A percentile compares a stretch with the other conserved stretches of the same genome.
These are phyloP conservation scores for Altica lythri DNA, from an alignment of 2,888 invertebrate genomes.

Conservation along the genomic window DNA sequence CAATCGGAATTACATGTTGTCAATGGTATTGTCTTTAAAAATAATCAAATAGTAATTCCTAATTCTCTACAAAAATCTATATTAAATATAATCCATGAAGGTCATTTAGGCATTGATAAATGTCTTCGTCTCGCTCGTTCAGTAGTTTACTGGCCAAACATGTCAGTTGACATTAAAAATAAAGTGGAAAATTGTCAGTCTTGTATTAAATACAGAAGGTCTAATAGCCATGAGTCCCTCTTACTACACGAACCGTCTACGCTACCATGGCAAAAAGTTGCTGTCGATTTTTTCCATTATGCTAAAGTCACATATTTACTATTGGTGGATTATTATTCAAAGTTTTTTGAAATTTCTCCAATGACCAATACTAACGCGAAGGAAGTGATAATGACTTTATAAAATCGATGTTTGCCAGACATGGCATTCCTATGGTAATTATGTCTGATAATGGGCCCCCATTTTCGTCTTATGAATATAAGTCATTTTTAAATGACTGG, in stretches of 20 bases:
- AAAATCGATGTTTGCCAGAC: not conserved
- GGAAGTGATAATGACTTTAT: not conserved
- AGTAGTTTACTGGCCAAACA: slow-evolving; percentile 10
- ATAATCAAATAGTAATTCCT: not conserved
- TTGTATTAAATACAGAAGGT: not conserved
- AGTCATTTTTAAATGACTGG: not conserved
- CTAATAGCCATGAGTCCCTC: not conserved
- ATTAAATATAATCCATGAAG: slow-evolving; percentile 9
- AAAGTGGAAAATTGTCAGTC: slow-evolving; percentile 8
- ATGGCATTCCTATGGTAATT: not conserved
- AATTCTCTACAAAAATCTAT: not conserved
- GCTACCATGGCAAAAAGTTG: slow-evolving; percentile 10
- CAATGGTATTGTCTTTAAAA: not conserved
- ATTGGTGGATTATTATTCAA: slow-evolving; percentile 4
- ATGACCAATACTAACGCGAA: not conserved
- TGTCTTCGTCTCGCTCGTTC: slow-evolving; percentile 4
- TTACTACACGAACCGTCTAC: slow-evolving; percentile 1
- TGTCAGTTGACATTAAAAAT: slow-evolving; percentile 2
- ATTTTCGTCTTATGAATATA: slow-evolving; percentile 1
- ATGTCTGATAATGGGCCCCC: slow-evolving; percentile 2
- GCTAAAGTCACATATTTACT: slow-evolving; percentile 4
- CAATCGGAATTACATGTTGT: not conserved
- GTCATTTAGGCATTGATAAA: slow-evolving; percentile 14
- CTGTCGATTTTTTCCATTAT: not conserved
- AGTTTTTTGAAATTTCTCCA: not conserved